Evolutionary conservation across 2,888 invertebrate genomes (phyloP).

Genomic region (Drosophila diplacantha): DNA sequence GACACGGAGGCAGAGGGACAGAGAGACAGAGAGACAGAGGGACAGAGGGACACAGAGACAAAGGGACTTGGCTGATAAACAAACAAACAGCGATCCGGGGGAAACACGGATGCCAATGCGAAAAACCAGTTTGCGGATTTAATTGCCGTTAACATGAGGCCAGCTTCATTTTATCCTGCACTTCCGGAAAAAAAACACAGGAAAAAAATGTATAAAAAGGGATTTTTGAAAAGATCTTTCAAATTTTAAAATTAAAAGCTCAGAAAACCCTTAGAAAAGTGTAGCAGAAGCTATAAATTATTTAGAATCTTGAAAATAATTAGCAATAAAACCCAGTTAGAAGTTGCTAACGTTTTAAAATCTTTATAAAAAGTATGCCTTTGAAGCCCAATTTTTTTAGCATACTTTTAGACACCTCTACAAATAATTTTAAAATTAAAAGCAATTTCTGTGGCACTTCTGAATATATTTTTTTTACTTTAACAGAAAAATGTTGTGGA

Average conservation of each 20-base stretch:
- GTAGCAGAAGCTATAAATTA: background rate
- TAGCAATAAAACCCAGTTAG: too few relatives aligned
- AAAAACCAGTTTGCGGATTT: conserved; percentile 70
- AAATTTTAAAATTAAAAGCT: background rate
- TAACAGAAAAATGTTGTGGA: too few relatives aligned
- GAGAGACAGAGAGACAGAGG: background rate
- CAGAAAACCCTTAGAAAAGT: background rate
- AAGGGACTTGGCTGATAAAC: conserved; percentile 14
- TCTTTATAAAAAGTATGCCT: too few relatives aligned
- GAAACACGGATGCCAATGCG: conserved; percentile 51
- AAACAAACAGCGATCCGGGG: conserved; percentile 26
- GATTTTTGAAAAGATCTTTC: background rate
- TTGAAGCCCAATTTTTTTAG: too few relatives aligned
- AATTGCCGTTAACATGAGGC: conserved; percentile 71
- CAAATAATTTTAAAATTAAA: background rate
- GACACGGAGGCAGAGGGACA: background rate
- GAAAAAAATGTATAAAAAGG: background rate
- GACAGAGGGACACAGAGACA: conserved; percentile 6
- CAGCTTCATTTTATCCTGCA: conserved; percentile 50
- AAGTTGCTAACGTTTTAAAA: too few relatives aligned
- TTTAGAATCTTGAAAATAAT: background rate
- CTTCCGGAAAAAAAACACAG: background rate
- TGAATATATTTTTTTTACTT: too few relatives aligned
- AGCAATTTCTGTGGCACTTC: too few relatives aligned
- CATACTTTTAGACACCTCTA: too few relatives aligned